Percentiles rank a stretch among this genome's conserved stretches.
Evolutionary conservation across 2,797 vertebrate genomes (phyloP).

Genomic region (Epinephelus malabaricus): DNA sequence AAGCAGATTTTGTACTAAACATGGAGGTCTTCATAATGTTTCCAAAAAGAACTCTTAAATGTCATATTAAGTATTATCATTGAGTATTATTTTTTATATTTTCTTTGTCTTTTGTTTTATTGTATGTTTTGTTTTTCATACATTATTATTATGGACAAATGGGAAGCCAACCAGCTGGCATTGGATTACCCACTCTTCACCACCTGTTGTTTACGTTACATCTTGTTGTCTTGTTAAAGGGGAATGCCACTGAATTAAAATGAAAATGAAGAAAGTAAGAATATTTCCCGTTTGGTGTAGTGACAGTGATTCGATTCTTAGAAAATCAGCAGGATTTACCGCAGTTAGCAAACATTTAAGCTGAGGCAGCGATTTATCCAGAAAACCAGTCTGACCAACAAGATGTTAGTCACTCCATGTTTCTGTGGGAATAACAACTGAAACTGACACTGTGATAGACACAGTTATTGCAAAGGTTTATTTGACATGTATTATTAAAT

Average conservation of each 20-base stretch:
- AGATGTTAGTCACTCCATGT: not conserved
- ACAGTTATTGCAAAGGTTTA: not conserved
- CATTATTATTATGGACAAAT: slow-evolving; percentile 21
- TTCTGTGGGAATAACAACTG: not conserved
- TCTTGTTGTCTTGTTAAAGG: slow-evolving; percentile 34
- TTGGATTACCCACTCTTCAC: slow-evolving; percentile 8
- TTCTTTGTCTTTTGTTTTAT: slow-evolving; percentile 34
- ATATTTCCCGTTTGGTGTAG: slow-evolving; percentile 7
- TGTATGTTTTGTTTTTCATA: slow-evolving; percentile 25
- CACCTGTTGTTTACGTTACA: slow-evolving; percentile 30
- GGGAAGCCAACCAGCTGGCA: slow-evolving; percentile 5
- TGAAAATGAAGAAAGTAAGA: slow-evolving; percentile 33
- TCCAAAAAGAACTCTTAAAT: slow-evolving; percentile 34
- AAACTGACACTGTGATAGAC: not conserved
- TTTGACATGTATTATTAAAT: not conserved
- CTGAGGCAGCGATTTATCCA: slow-evolving; percentile 33
- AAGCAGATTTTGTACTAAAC: slow-evolving; percentile 59
- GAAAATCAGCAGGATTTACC: slow-evolving; percentile 38
- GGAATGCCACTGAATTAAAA: slow-evolving; percentile 65
- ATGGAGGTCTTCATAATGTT: slow-evolving; percentile 27
- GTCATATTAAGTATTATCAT: slow-evolving; percentile 30
- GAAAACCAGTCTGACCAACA: not conserved
- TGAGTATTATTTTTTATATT: slow-evolving; percentile 50
- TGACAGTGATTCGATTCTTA: not conserved
- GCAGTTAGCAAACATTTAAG: slow-evolving; percentile 14